These are phyloP conservation scores for Grapholita molesta DNA, from an alignment of 1,140 invertebrate genomes.

Conservation along the genomic window DNA sequence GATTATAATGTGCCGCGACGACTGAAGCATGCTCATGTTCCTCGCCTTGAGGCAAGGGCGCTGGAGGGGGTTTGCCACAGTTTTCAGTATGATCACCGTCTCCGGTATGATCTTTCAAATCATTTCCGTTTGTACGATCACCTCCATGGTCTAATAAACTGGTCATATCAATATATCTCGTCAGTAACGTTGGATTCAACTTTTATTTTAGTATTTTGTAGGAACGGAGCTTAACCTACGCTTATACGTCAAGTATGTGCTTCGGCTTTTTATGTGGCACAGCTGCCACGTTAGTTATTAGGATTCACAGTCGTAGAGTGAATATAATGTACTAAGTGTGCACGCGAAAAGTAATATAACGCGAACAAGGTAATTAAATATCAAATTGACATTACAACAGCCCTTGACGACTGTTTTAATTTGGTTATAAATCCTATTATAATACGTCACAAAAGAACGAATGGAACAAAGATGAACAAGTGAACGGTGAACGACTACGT, in stretches of 20 bases:
- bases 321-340: no score
- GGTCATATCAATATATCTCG: not conserved
- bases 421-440: no score
- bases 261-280: not conserved
- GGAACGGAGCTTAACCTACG: not conserved
- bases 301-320: no score
- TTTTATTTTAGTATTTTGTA: not conserved
- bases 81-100: constrained; percentile 22
- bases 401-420: no score
- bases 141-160: not conserved
- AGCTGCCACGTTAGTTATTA: not conserved
- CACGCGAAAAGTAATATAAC: not conserved
- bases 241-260: not conserved
- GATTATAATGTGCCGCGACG: constrained; percentile 93
- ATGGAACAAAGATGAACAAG: not conserved
- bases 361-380: not conserved
- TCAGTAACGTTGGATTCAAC: not conserved
- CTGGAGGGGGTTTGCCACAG: not conserved
- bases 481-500: not conserved
- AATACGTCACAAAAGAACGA: not conserved
- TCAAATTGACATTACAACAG: no score
- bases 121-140: not conserved
- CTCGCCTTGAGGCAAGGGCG: constrained; percentile 10
- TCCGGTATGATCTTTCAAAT: constrained; percentile 20
- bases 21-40: constrained; percentile 79